A percentile compares a stretch with the other conserved stretches of the same genome.
phyloP scores from a whole-genome alignment of 1,140 invertebrate genomes.

The Lordiphosa collinella region DNA sequence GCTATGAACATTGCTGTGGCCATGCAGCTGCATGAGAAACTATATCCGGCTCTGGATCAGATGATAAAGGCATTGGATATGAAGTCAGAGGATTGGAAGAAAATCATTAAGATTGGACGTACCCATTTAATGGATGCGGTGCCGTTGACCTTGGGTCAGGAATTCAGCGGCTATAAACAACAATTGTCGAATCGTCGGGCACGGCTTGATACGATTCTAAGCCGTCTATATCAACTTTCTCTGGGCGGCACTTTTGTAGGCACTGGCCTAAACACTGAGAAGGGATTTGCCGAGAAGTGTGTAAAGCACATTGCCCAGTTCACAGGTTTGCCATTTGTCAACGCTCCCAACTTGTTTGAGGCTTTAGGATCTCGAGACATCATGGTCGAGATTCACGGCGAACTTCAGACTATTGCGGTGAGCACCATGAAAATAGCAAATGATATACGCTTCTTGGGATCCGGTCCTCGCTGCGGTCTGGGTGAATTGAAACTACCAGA shows the following conservation, averaged over 20 bases:
- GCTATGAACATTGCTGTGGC: constrained; percentile 99
- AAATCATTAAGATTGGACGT: constrained; percentile 96
- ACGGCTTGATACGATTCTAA: constrained; percentile 90
- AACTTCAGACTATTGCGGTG: constrained; percentile 94
- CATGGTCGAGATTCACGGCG: constrained; percentile 96
- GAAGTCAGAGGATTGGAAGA: constrained; percentile 90
- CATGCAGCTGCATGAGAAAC: constrained; percentile 90
- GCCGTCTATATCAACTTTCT: constrained; percentile 92
- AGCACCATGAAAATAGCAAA: constrained; percentile 99
- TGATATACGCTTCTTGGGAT: constrained; percentile 96
- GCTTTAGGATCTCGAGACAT: constrained; percentile 95
- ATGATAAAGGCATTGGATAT: constrained; percentile 84
- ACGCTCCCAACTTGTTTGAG: constrained; percentile 98
- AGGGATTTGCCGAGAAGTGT: constrained; percentile 92
- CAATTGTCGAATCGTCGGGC: constrained; percentile 92
- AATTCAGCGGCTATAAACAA: constrained; percentile 96
- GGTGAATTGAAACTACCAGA: constrained; percentile 97
- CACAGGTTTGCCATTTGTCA: constrained; percentile 91
- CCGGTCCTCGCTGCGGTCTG: constrained; percentile 97
- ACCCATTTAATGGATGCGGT: constrained; percentile 95
- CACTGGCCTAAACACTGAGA: constrained; percentile 92
- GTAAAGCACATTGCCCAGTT: constrained; percentile 88
- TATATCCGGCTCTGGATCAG: constrained; percentile 89
- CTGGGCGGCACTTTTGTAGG: constrained; percentile 98
- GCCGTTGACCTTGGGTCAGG: constrained; percentile 97